Evolutionary conservation across 2,888 invertebrate species (phyloP).

Genomic region (Amorpha juglandis): DNA sequence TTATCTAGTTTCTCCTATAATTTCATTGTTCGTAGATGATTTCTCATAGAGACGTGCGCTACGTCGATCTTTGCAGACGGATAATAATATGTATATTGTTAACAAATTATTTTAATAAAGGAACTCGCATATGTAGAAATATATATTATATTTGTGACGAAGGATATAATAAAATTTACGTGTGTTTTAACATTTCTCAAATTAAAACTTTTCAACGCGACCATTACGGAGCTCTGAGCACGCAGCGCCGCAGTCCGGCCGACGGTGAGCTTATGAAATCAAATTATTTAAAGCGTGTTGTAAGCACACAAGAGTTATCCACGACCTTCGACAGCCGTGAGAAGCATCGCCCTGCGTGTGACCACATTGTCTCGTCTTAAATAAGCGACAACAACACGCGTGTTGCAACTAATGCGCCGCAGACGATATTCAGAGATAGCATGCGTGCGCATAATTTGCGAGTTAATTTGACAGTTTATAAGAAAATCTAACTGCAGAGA

Average conservation of each 20-base stretch:
- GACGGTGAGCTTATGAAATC: slow-evolving; percentile 66
- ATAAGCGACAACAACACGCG: slow-evolving; percentile 76
- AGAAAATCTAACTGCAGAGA: not conserved
- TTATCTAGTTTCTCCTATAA: too few species aligned
- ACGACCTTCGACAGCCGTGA: slow-evolving; percentile 81
- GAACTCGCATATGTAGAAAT: too few species aligned
- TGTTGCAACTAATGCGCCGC: slow-evolving; percentile 61
- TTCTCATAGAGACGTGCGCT: too few species aligned
- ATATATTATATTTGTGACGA: too few species aligned
- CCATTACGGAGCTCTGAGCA: not conserved
- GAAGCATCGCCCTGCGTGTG: slow-evolving; percentile 73
- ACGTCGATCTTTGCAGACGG: too few species aligned
- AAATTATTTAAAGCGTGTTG: slow-evolving; percentile 81
- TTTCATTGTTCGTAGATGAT: too few species aligned
- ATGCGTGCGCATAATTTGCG: slow-evolving; percentile 56
- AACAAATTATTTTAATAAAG: too few species aligned
- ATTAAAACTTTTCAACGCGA: not conserved
- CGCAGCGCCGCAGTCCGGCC: too few species aligned
- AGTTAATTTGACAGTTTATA: not conserved
- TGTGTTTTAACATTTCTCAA: not conserved
- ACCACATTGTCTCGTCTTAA: slow-evolving; percentile 79
- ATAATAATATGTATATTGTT: too few species aligned
- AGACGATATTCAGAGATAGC: slow-evolving; percentile 58
- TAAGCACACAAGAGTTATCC: slow-evolving; percentile 73
- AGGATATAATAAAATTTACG: too few species aligned